Percentiles rank a stretch among this genome's conserved stretches.
phyloP scores from a whole-genome alignment of 2,888 invertebrate genomes.

The Eledona agricola region DNA sequence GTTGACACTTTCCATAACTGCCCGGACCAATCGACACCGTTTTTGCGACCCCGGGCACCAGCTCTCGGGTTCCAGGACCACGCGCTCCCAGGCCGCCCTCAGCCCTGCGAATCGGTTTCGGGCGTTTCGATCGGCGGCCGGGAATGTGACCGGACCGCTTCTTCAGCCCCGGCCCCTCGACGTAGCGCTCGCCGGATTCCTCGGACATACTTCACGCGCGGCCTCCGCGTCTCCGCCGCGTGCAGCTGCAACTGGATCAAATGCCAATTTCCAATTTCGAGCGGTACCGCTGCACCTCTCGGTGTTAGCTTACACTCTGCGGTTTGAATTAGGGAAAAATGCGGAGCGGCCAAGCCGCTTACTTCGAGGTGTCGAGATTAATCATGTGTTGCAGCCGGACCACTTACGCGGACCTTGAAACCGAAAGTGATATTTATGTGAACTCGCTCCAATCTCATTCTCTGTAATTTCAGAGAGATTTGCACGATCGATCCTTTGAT shows the following conservation, averaged over 20 bases:
- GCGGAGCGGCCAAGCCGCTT: conserved; percentile 35
- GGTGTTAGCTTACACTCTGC: conserved; percentile 2
- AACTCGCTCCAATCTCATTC: conserved; percentile 36
- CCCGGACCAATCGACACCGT: conserved; percentile 50
- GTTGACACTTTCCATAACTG: conserved; percentile 58
- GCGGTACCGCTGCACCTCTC: too few relatives aligned
- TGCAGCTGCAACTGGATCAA: conserved; percentile 42
- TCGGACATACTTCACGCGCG: conserved; percentile 51
- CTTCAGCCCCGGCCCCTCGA: conserved; percentile 48
- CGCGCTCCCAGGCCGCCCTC: conserved; percentile 6
- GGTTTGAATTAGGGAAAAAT: conserved; percentile 5
- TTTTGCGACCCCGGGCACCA: conserved; percentile 38
- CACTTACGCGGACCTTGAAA: conserved; percentile 46
- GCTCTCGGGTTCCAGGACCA: too few relatives aligned
- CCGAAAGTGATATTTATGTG: conserved; percentile 51
- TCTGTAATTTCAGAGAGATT: conserved; percentile 17
- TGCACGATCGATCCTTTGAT: conserved; percentile 26
- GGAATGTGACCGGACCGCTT: conserved; percentile 54
- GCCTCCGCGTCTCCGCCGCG: conserved; percentile 36
- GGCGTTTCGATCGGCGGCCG: conserved; percentile 49
- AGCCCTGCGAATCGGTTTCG: conserved; percentile 40
- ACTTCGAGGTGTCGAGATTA: conserved; percentile 50
- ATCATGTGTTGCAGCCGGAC: conserved; percentile 50
- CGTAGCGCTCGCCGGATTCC: conserved; percentile 48
- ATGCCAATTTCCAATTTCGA: conserved; percentile 15